A percentile compares a stretch with the other conserved stretches of the same genome.
phyloP scores from a whole-genome alignment of 2,113 vertebrate genomes.

The Neopipo cinnamomea region DNA sequence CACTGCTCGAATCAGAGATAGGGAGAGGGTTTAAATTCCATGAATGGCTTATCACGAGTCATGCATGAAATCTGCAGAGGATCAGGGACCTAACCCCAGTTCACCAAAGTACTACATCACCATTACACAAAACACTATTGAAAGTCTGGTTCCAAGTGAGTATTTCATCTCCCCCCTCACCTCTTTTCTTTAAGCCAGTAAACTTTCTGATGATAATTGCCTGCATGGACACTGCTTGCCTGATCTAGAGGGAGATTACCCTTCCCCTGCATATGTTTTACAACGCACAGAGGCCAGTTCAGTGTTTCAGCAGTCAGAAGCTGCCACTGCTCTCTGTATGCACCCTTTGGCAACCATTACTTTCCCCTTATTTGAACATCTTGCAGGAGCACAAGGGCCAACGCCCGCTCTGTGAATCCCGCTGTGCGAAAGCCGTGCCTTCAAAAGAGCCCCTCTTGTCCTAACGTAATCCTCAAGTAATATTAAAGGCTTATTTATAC shows the following conservation, averaged over 20 bases:
- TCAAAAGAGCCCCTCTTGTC: not conserved
- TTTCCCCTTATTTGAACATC: not conserved
- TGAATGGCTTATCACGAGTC: fast-evolving
- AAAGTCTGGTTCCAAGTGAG: not conserved
- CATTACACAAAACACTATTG: not conserved
- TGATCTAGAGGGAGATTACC: not conserved
- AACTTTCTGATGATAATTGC: not conserved
- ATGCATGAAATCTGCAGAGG: fast-evolving
- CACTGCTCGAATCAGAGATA: not conserved
- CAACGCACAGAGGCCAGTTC: not conserved
- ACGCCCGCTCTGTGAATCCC: not conserved
- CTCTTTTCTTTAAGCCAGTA: not conserved
- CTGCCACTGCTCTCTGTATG: fast-evolving
- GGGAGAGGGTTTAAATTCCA: not conserved
- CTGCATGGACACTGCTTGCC: fast-evolving
- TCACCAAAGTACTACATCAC: not conserved
- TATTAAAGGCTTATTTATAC: slow-evolving; percentile 1
- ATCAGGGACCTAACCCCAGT: not conserved
- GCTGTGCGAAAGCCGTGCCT: fast-evolving
- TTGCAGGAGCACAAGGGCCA: not conserved
- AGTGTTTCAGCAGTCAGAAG: not conserved
- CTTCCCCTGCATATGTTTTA: not conserved
- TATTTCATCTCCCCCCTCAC: not conserved
- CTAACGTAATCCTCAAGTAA: not conserved
- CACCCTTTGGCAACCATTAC: fast-evolving